phyloP scores from a whole-genome alignment of 2,888 invertebrate species.

The Adelphocoris suturalis region DNA sequence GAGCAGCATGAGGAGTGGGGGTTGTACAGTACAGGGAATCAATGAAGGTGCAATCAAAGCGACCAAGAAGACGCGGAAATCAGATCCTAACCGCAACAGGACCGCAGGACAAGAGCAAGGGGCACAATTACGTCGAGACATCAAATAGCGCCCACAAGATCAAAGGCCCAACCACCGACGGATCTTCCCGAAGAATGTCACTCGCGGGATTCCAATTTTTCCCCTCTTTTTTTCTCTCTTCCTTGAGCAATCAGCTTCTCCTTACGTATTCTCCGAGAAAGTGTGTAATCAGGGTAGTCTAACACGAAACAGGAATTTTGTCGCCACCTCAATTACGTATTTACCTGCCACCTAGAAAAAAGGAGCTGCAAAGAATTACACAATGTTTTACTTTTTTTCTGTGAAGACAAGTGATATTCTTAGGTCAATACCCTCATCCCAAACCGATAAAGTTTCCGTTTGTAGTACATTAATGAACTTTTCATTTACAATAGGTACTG shows the following conservation, averaged over 20 bases:
- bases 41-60: conserved; percentile 30
- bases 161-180: conserved; percentile 5
- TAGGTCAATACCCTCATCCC: too few relatives aligned
- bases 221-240: not conserved
- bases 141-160: conserved; percentile 25
- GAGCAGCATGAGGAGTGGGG: not conserved
- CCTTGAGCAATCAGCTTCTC: conserved; percentile 5
- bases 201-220: conserved; percentile 26
- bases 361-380: too few relatives aligned
- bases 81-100: conserved; percentile 31
- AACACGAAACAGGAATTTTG: not conserved
- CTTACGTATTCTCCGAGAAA: conserved; percentile 5
- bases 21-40: conserved; percentile 10
- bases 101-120: not conserved
- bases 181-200: conserved; percentile 5
- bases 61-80: conserved; percentile 20
- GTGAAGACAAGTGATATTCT: too few relatives aligned
- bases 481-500: too few relatives aligned
- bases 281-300: not conserved
- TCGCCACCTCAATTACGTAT: not conserved
- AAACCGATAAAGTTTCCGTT: too few relatives aligned
- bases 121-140: conserved; percentile 28
- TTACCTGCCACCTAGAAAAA: too few relatives aligned
- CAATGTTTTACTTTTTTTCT: too few relatives aligned
- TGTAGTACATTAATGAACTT: too few relatives aligned